A percentile compares a stretch with the other conserved stretches of the same genome.
Conservation (phyloP, 2,888 invertebrate genomes). For the Phytoseiulus persimilis region DNA sequence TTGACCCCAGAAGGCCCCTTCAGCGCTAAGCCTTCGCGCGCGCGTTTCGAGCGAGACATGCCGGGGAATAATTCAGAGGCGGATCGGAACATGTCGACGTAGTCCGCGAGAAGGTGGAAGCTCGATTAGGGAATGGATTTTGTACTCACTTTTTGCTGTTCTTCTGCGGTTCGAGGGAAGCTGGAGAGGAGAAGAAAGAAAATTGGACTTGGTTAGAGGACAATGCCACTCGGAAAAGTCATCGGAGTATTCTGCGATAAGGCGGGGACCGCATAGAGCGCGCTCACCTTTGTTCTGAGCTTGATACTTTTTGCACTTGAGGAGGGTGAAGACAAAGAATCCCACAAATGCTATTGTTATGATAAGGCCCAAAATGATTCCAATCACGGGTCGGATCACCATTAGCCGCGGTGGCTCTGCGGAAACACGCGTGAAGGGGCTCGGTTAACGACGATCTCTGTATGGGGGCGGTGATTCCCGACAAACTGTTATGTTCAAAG, state of each 20-base stretch:
- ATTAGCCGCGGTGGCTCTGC: conserved; percentile 27
- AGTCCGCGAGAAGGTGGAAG: neutral
- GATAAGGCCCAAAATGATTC: conserved; percentile 26
- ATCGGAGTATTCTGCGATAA: neutral
- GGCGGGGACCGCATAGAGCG: neutral
- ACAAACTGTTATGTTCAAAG: neutral
- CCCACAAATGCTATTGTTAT: conserved; percentile 28
- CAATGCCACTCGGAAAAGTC: neutral
- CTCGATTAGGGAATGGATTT: neutral
- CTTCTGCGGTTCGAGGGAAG: neutral
- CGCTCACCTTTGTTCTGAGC: conserved; percentile 22
- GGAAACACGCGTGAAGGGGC: neutral
- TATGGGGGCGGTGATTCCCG: neutral
- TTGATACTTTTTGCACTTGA: conserved; percentile 34
- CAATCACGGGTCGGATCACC: conserved; percentile 22
- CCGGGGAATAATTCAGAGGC: neutral
- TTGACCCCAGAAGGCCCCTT: neutral
- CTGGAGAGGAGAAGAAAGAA: neutral
- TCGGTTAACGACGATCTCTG: neutral
- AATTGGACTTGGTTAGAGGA: neutral
- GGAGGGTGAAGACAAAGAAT: conserved; percentile 28
- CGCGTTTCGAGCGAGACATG: neutral
- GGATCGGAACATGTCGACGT: neutral
- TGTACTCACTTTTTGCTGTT: neutral
- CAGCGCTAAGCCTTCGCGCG: neutral